phyloP scores from a whole-genome alignment of 1,140 invertebrate species.

The Hypsibius dujardini region DNA sequence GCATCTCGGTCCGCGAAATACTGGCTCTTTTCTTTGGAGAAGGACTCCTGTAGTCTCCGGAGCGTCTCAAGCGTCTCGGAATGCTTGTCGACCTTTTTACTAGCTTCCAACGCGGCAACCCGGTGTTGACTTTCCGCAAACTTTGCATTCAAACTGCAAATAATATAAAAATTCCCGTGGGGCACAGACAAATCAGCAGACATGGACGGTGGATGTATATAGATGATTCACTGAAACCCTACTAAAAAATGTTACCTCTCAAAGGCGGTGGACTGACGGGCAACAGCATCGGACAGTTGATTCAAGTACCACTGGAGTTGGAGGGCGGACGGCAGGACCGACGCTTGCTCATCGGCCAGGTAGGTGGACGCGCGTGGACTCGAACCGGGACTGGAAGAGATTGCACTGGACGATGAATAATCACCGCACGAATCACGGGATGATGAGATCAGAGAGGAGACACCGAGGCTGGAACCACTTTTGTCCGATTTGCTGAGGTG shows the following conservation, averaged over 20 bases:
- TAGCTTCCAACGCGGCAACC: background rate
- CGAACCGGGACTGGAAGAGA: background rate
- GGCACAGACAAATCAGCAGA: too few relatives aligned
- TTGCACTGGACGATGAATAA: background rate
- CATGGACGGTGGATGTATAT: too few relatives aligned
- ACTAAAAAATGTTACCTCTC: constrained; percentile 2
- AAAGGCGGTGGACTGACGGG: background rate
- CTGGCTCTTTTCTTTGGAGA: background rate
- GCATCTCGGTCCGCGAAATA: background rate
- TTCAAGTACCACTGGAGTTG: background rate
- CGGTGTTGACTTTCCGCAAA: background rate
- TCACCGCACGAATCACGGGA: background rate
- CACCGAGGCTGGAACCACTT: too few relatives aligned
- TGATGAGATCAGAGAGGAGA: background rate
- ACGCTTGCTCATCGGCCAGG: background rate
- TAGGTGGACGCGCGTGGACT: background rate
- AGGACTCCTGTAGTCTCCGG: background rate
- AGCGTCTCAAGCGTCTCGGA: background rate
- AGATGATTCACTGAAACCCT: background rate
- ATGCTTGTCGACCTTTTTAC: background rate
- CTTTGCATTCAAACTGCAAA: background rate
- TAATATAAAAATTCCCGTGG: background rate
- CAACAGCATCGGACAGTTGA: background rate
- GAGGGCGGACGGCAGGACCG: background rate
- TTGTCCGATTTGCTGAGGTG: too few relatives aligned